These are phyloP conservation scores for Mycalesis mineus DNA, from an alignment of 2,888 invertebrate species.

Conservation along the genomic window DNA sequence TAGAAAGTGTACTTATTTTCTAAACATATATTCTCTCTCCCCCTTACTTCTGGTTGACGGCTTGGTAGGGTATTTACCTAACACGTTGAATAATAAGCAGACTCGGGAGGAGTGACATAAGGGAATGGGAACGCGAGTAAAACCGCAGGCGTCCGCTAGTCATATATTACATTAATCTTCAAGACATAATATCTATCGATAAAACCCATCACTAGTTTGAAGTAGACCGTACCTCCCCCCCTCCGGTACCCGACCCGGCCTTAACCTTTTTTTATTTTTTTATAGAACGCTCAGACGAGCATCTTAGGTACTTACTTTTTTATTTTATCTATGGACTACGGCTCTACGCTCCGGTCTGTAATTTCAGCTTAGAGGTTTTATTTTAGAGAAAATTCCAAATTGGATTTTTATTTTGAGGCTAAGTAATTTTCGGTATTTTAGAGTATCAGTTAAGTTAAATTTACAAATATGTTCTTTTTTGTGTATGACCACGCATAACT, in stretches of 20 bases:
- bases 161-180: too few species aligned
- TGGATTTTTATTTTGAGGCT: background rate
- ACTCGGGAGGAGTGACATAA: too few species aligned
- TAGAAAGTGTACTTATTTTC: too few species aligned
- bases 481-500: too few species aligned
- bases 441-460: too few species aligned
- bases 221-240: slow-evolving; percentile 8
- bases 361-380: slow-evolving; percentile 3
- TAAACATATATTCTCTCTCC: too few species aligned
- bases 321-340: slow-evolving; percentile 10
- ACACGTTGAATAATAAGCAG: too few species aligned
- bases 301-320: slow-evolving; percentile 9
- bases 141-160: too few species aligned
- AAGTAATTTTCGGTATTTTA: background rate
- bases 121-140: too few species aligned
- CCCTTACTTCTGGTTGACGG: too few species aligned
- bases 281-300: slow-evolving; percentile 23
- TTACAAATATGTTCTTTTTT: too few species aligned
- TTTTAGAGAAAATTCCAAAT: background rate
- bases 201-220: background rate
- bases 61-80: too few species aligned
- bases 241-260: slow-evolving; percentile 40
- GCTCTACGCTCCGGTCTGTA: background rate
- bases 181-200: background rate
- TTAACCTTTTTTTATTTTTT: slow-evolving; percentile 32